Evolutionary conservation across 2,888 invertebrate genomes (phyloP), one percentile per base, ranked within the genome.

Genomic region (Mactromeris polynyma): DNA sequence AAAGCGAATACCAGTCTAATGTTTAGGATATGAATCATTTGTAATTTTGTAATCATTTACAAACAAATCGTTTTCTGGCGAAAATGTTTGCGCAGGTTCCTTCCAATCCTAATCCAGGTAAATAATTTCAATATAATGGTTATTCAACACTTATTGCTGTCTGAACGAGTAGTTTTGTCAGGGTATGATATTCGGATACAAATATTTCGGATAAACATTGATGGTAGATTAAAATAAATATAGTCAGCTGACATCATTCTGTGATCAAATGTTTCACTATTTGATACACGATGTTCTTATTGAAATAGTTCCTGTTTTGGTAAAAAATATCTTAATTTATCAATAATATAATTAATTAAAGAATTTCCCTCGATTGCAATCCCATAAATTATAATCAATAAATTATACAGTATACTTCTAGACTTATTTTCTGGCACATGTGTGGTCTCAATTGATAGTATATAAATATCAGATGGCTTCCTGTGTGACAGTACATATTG

Each of bases 71-170:
- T 36, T 19, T 73, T 73, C 36, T 21, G 26, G 1, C 26, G 58
- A 86, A 82, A 80, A 94, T 95, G 94, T 95, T 95, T 92, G 93
- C 95, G n/a, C 94, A 94, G 90, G 93, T 95, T 83, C 94, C 93
- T 64, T 83, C 93, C 51, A 87, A 85, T 46, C 14, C 84, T 26
- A 94, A 90, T 82, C 54, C 93, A 82, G 90, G 92, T 90, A 84
- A 64, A 40, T 21, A 6, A 38, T 21, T 36, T 38, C 64, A n/a
- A 2, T 26, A 40, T n/a, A 21, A 17, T 58, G n/a, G 2, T 21
- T 17, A 17, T 7, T 19, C 31, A 33, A 73, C 26, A 26, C n/a
- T 36, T 36, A n/a, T 17, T 19, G 14, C 36, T 0, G 26, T 33
- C 36, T 6, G 36, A 17, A 3, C 6, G 0, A 36, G 19, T 73